Conservation (phyloP, 2,888 invertebrate species). For the Hypolimnas misippus region DNA sequence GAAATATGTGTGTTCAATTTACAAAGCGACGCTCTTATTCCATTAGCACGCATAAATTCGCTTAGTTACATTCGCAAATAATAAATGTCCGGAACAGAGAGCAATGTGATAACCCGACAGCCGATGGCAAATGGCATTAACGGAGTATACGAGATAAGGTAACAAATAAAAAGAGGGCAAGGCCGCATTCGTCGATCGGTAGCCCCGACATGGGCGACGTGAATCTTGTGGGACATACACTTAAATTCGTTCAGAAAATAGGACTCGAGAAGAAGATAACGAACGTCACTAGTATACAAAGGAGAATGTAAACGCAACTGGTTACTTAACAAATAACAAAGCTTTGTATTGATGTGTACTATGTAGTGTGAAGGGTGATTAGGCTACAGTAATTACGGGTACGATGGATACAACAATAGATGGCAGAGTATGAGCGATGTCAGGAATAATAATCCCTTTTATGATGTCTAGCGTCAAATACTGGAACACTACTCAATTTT, state of each 20-base stretch:
- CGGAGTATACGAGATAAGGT: not conserved
- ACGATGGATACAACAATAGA: no score
- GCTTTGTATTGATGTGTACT: not conserved
- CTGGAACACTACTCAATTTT: no score
- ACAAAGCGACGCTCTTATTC: not conserved
- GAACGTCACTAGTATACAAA: not conserved
- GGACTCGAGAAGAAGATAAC: not conserved
- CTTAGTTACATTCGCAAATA: slow-evolving; percentile 4
- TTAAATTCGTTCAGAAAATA: slow-evolving; percentile 22
- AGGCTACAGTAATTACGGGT: no score
- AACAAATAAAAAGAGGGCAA: slow-evolving; percentile 20
- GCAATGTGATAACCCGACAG: slow-evolving; percentile 5
- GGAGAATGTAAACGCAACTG: not conserved
- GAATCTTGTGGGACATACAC: slow-evolving; percentile 53
- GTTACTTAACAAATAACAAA: not conserved
- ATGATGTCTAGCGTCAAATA: no score
- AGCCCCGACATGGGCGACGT: slow-evolving; percentile 45
- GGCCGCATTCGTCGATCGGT: slow-evolving; percentile 55
- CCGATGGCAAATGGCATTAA: not conserved
- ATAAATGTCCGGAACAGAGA: slow-evolving; percentile 4
- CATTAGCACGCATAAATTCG: not conserved
- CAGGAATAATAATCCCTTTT: no score
- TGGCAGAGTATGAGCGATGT: no score
- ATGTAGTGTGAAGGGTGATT: not conserved
- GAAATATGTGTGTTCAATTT: slow-evolving; percentile 10